These are phyloP conservation scores for Protonibea diacanthus DNA, from an alignment of 2,797 vertebrate species.

Conservation along the genomic window DNA sequence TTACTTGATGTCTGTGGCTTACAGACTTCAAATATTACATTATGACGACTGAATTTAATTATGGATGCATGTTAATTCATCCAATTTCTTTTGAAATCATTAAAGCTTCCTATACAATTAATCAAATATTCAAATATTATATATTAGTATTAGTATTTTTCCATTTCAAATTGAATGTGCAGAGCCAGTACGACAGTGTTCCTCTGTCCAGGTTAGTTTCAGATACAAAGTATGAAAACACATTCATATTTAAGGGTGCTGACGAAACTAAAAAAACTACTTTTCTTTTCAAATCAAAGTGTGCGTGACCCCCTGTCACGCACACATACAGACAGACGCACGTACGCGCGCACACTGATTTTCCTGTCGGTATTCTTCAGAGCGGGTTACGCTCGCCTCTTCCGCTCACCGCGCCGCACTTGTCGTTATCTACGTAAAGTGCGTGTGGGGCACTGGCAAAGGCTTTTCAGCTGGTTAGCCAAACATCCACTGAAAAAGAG, in stretches of 20 bases:
- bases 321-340: neutral
- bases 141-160: neutral
- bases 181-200: neutral
- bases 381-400: slow-evolving; percentile 6
- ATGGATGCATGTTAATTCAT: neutral
- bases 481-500: slow-evolving; percentile 74
- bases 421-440: slow-evolving; percentile 35
- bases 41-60: neutral
- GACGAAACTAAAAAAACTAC: slow-evolving; percentile 29
- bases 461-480: slow-evolving; percentile 78
- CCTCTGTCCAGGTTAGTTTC: too few relatives aligned
- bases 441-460: slow-evolving; percentile 41
- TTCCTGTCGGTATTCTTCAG: slow-evolving; percentile 43
- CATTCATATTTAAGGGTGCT: neutral
- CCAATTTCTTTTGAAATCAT: neutral
- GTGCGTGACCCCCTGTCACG: slow-evolving; percentile 21
- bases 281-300: slow-evolving; percentile 36
- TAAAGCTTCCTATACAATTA: neutral
- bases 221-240: neutral
- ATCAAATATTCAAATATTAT: neutral
- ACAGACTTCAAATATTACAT: neutral
- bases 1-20: neutral
- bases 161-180: too few relatives aligned
- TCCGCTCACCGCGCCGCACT: too few relatives aligned
- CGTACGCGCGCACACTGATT: slow-evolving; percentile 6